Percentiles rank a stretch among this genome's conserved stretches.
Conservation (phyloP, 2,797 vertebrate genomes). For the Uromys caudimaculatus region DNA sequence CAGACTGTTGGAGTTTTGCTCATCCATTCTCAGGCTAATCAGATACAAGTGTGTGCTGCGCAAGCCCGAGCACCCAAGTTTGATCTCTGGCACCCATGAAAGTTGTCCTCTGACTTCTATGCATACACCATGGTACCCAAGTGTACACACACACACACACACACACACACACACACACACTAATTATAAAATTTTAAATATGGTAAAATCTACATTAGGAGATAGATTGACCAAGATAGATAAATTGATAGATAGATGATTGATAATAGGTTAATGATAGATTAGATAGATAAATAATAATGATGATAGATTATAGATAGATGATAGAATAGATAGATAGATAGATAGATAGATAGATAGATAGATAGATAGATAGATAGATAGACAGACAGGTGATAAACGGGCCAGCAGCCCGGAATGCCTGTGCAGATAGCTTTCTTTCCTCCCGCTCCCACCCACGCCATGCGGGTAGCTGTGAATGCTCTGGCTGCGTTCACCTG, state of each 20-base stretch:
- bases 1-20: background rate
- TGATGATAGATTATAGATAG: background rate
- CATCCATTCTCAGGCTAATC: background rate
- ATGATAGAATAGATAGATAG: background rate
- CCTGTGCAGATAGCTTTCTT: background rate
- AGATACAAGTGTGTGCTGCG: background rate
- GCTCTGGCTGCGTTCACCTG: background rate
- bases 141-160: background rate
- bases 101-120: background rate
- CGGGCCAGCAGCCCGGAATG: background rate
- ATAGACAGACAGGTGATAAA: background rate
- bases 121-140: background rate
- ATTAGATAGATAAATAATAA: background rate
- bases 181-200: background rate
- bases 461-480: fast-evolving
- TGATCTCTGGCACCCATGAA: background rate
- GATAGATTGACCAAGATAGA: background rate
- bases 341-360: background rate
- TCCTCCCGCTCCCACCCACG: background rate
- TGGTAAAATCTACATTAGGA: background rate
- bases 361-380: no score
- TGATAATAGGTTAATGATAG: background rate
- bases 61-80: background rate
- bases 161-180: background rate
- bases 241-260: background rate